phyloP scores from a whole-genome alignment of 2,888 invertebrate species.

The Smittia aterrima region DNA sequence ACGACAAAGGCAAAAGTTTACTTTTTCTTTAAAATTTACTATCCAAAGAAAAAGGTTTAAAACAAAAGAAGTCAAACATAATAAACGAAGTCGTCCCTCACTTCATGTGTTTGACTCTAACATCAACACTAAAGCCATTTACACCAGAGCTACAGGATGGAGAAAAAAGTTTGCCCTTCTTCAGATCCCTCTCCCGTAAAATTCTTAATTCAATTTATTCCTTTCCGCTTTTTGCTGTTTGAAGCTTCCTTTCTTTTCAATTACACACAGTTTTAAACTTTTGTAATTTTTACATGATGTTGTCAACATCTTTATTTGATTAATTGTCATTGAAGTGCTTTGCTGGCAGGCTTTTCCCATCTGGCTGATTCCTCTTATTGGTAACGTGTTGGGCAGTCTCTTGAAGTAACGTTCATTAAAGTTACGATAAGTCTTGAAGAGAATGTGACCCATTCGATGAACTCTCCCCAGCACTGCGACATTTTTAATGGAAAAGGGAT shows the following conservation, averaged over 20 bases:
- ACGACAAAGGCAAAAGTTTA: not conserved
- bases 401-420: no score
- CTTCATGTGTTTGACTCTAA: not conserved
- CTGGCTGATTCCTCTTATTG: no score
- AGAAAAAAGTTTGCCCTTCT: no score
- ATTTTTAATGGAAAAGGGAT: conserved; percentile 22
- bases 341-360: not conserved
- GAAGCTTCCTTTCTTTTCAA: not conserved
- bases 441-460: no score
- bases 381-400: no score
- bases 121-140: not conserved
- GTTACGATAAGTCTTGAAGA: no score
- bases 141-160: no score
- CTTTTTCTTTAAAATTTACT: not conserved
- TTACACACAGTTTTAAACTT: conserved; percentile 28
- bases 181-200: not conserved
- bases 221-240: not conserved
- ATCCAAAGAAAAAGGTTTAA: not conserved
- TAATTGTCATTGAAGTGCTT: conserved; percentile 26
- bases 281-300: conserved; percentile 39
- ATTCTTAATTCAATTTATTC: conserved; percentile 6
- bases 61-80: not conserved
- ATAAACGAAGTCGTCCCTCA: not conserved
- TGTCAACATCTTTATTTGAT: conserved; percentile 40
- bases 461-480: not conserved